Conservation (phyloP, 2,113 vertebrate genomes). For the Coturnix japonica region DNA sequence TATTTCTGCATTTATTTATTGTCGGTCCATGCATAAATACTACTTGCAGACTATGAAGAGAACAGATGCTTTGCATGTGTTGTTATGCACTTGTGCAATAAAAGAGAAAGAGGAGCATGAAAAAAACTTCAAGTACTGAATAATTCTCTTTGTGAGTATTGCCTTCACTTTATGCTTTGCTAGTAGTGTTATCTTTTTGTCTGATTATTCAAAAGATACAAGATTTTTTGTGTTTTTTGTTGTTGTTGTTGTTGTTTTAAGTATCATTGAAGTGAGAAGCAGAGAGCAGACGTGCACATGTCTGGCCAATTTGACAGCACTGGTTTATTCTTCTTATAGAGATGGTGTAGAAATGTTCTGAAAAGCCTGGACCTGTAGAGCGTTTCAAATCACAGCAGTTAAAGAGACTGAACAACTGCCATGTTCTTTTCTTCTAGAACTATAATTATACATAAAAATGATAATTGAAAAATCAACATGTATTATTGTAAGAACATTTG, state of each 20-base stretch:
- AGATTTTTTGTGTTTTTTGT: neutral
- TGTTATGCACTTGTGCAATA: neutral
- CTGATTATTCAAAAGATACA: slow-evolving; percentile 53
- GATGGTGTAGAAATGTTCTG: slow-evolving; percentile 7
- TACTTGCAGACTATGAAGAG: neutral
- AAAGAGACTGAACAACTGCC: neutral
- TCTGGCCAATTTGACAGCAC: slow-evolving; percentile 28
- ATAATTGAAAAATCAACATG: neutral
- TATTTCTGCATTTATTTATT: neutral
- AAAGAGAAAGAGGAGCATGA: neutral
- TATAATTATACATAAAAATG: neutral
- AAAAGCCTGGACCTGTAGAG: neutral
- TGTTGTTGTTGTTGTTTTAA: neutral
- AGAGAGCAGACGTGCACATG: slow-evolving; percentile 22
- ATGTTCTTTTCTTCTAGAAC: neutral
- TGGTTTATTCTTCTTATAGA: slow-evolving; percentile 43
- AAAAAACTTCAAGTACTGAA: neutral
- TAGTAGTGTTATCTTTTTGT: slow-evolving; percentile 53
- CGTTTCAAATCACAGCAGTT: neutral
- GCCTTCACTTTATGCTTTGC: slow-evolving; percentile 25
- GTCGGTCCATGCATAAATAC: neutral
- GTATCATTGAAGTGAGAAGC: neutral
- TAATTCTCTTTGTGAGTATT: slow-evolving; percentile 23
- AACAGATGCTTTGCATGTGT: neutral
- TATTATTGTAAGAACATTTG: neutral